Base-by-base conservation (phyloP, 2,888 invertebrate species). In the Sisyra terminalis region DNA sequence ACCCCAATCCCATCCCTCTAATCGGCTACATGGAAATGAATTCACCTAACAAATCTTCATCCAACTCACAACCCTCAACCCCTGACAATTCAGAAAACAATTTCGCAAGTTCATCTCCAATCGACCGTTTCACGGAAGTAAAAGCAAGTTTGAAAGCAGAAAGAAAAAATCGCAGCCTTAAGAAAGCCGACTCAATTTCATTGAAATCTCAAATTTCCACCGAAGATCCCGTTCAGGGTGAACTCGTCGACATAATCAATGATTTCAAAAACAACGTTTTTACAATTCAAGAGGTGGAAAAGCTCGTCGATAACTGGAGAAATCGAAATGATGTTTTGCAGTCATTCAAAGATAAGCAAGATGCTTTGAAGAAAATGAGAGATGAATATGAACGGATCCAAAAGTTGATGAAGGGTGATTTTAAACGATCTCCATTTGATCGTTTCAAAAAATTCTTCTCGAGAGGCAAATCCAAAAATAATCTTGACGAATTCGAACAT, bases 231-330 rank as follows among this genome's bases (percentile, higher is more conserved):
- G 70, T 71, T 18, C 80, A 87, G 56, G 84, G 84, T 48, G 87
- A 89, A 56, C 66, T 89, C 45, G 73, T 82, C 3, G 87, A 88
- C 63, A 85, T 89, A 40, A 84, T 89, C 57, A 84, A 79, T 54
- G 87, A 88, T 54, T 88, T 86, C 54, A 88, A 89, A 59, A 87
- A 87, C 54, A 86, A 88, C 55, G 85, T 87, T 3, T 80, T 86
- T 50, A 80, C 84, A 0, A 83, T 89, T 54, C 71, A 78, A 0
- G 86, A 88, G 64, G 84, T 87, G 0, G 88, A 88, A 58, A 75
- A 81, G 50, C 65, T 89, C 40, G 88, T 89, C 1, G 81, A 83
- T 58, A 81, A 82, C 54, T 89, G 89, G 89, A 77, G 76, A 53
- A 85, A 83, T 51, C 71, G 88, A 44, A 85, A 87, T 52, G 88